Conservation (phyloP, 2,113 vertebrate genomes). For the Diphyllodes magnificus region DNA sequence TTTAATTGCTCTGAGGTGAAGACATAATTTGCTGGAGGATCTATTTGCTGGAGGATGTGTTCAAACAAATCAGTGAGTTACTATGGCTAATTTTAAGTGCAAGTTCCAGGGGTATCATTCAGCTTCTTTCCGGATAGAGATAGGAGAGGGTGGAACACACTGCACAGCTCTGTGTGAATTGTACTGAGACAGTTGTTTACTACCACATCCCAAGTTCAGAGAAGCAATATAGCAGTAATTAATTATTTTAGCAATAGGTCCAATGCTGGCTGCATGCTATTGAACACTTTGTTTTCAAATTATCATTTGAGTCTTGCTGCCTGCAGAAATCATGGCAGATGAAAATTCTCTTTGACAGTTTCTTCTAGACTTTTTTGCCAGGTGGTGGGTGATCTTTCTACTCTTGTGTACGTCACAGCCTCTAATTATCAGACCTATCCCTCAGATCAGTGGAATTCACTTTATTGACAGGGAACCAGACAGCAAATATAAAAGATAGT, state of each 20-base stretch:
- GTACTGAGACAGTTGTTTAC: neutral
- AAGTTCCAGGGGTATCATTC: neutral
- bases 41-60: neutral
- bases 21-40: neutral
- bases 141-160: fast-evolving
- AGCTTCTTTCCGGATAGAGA: neutral
- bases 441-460: neutral
- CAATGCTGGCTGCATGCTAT: neutral
- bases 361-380: neutral
- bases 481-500: neutral
- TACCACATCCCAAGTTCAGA: neutral
- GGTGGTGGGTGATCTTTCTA: neutral
- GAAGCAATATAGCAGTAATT: neutral
- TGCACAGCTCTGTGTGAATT: fast-evolving
- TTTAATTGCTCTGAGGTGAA: conserved; percentile 18
- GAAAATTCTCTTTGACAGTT: neutral
- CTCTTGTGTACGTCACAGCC: neutral
- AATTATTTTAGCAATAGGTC: neutral
- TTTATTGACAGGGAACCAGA: neutral
- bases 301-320: neutral
- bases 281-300: neutral
- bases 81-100: neutral
- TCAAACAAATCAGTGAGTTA: neutral
- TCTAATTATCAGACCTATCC: neutral
- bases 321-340: neutral